phyloP scores from a whole-genome alignment of 2,797 vertebrate species.

The Synanceia verrucosa region DNA sequence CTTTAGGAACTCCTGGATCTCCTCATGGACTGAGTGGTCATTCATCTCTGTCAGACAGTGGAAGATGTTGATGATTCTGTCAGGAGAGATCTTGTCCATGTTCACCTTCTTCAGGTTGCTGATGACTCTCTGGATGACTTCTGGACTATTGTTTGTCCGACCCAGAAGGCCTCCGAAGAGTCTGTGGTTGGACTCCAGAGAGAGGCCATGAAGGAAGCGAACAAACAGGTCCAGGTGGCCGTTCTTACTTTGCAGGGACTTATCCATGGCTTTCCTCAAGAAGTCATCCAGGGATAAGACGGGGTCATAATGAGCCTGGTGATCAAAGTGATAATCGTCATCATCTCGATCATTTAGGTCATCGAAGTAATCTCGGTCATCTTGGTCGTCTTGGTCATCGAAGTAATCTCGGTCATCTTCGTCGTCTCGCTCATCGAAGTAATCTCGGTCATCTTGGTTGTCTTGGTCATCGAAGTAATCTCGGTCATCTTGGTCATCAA shows the following conservation, averaged over 20 bases:
- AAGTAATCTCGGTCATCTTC: too few relatives aligned
- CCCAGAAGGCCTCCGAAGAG: too few relatives aligned
- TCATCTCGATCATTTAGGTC: neutral
- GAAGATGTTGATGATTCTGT: slow-evolving; percentile 6
- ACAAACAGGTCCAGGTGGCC: too few relatives aligned
- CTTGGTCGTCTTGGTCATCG: neutral
- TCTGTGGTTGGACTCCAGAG: too few relatives aligned
- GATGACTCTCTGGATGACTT: too few relatives aligned
- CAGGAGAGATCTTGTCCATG: neutral
- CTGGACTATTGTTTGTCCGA: too few relatives aligned
- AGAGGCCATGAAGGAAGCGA: too few relatives aligned
- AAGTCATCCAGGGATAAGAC: neutral
- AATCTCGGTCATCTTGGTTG: neutral
- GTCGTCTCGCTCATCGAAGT: neutral
- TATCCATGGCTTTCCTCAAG: neutral
- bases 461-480: neutral
- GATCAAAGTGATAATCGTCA: too few relatives aligned
- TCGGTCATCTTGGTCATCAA: neutral
- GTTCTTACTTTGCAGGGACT: neutral
- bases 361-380: neutral
- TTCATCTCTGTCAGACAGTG: slow-evolving; percentile 15
- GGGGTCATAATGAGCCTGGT: neutral
- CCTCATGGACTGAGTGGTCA: neutral
- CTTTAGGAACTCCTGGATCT: neutral
- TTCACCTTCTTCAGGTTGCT: too few relatives aligned